Evolutionary conservation across 2,113 vertebrate genomes (phyloP).

Genomic region (Dicerorhinus sumatrensis): DNA sequence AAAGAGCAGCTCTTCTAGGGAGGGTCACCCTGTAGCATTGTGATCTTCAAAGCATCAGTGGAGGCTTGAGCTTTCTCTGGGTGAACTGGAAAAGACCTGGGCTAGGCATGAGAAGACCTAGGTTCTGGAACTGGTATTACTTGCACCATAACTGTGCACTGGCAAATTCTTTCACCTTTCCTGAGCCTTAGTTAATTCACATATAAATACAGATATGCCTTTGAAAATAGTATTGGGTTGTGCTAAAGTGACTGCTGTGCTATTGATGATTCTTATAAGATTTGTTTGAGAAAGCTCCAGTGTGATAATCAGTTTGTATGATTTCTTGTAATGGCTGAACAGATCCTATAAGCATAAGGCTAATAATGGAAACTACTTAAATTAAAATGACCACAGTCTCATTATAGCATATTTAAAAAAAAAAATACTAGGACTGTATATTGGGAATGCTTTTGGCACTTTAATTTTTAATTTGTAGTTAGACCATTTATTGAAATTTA

Average conservation of each 20-base stretch:
- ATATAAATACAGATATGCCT: background rate
- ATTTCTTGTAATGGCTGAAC: background rate
- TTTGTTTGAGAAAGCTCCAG: background rate
- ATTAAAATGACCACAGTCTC: conserved; percentile 2
- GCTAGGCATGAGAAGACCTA: background rate
- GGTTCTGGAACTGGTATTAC: background rate
- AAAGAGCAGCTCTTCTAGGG: background rate
- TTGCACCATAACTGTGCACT: background rate
- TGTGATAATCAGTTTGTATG: background rate
- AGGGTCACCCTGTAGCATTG: background rate
- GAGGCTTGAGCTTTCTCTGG: background rate
- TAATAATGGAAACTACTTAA: background rate
- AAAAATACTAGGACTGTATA: background rate
- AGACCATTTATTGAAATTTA: background rate
- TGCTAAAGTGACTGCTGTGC: background rate
- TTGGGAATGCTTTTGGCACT: background rate
- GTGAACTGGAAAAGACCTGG: conserved; percentile 18
- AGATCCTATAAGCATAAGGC: background rate
- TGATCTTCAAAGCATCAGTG: background rate
- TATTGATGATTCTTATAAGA: background rate
- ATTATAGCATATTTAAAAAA: background rate
- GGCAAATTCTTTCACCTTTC: conserved; percentile 5
- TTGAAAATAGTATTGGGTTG: conserved; percentile 17
- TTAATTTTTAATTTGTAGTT: conserved; percentile 39
- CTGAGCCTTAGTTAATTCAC: background rate